phyloP scores from a whole-genome alignment of 2,888 invertebrate species.

The Acleris literana region DNA sequence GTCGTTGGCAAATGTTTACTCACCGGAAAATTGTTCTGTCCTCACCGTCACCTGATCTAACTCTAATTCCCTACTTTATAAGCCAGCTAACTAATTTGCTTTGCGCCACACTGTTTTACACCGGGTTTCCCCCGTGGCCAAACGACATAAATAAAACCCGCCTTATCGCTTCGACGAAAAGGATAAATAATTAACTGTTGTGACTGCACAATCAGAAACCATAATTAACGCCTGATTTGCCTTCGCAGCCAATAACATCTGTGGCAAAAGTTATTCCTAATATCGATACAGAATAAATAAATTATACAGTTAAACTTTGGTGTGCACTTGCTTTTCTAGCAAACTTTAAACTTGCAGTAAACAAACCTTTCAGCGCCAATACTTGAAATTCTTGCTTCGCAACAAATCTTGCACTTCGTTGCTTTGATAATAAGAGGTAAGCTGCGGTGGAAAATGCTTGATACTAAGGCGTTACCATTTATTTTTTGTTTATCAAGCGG shows the following conservation, averaged over 20 bases:
- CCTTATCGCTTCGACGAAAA: conserved; percentile 13
- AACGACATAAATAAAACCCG: conserved; percentile 11
- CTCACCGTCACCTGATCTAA: conserved; percentile 1
- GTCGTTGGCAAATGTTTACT: conserved; percentile 51
- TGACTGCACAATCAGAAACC: conserved; percentile 15
- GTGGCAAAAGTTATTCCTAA: conserved; percentile 21
- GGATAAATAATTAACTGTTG: conserved; percentile 9
- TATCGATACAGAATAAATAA: conserved; percentile 26
- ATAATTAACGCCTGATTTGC: conserved; percentile 17
- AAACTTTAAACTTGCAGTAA: conserved; percentile 21
- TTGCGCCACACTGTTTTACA: conserved; percentile 6
- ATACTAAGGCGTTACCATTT: background rate
- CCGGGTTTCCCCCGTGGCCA: conserved; percentile 2
- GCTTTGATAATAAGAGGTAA: conserved; percentile 6
- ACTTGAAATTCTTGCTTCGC: too few relatives aligned
- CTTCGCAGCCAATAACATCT: conserved; percentile 11
- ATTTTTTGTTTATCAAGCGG: background rate
- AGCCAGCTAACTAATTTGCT: conserved; percentile 7
- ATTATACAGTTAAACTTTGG: background rate
- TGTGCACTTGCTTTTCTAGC: conserved; percentile 17
- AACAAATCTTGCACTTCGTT: conserved; percentile 24
- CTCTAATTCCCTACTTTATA: conserved; percentile 9
- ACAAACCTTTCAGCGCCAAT: conserved; percentile 1
- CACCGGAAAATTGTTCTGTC: conserved; percentile 29
- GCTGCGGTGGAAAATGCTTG: conserved; percentile 17